Evolutionary conservation across 1,140 invertebrate genomes (phyloP).

Genomic region (Pseudoatta argentina): DNA sequence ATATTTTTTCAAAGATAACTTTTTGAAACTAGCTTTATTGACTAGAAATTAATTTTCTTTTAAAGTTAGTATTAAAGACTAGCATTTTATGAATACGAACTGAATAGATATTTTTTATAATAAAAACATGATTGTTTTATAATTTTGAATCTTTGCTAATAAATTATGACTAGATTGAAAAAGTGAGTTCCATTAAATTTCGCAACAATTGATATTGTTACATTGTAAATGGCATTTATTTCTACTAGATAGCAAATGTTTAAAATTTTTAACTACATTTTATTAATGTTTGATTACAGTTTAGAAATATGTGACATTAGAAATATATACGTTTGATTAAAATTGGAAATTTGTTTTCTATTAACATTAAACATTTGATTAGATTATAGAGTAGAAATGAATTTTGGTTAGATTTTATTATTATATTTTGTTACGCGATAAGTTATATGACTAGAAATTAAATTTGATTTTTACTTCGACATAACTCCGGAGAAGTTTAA

Average conservation of each 20-base stretch:
- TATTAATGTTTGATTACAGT: background rate
- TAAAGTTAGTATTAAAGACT: background rate
- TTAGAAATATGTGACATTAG: background rate
- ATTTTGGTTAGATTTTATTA: conserved; percentile 1
- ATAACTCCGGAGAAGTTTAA: too few species aligned
- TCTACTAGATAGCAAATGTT: background rate
- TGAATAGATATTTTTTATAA: background rate
- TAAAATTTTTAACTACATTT: background rate
- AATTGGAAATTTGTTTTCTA: background rate
- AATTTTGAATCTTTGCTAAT: background rate
- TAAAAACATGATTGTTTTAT: background rate
- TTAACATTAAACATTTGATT: background rate
- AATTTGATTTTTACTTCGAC: conserved; percentile 1
- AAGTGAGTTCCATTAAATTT: background rate
- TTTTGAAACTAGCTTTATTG: background rate
- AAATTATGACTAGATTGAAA: background rate
- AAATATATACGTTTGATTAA: conserved; percentile 1
- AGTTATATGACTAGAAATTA: conserved; percentile 38
- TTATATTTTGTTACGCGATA: background rate
- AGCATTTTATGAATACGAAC: background rate
- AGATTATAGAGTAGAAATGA: background rate
- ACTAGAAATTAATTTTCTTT: conserved; percentile 7
- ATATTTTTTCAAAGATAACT: background rate
- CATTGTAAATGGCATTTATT: conserved; percentile 1
- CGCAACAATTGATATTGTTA: background rate